These are phyloP conservation scores for Florisuga fusca DNA, from an alignment of 2,797 vertebrate species.

Conservation along the genomic window DNA sequence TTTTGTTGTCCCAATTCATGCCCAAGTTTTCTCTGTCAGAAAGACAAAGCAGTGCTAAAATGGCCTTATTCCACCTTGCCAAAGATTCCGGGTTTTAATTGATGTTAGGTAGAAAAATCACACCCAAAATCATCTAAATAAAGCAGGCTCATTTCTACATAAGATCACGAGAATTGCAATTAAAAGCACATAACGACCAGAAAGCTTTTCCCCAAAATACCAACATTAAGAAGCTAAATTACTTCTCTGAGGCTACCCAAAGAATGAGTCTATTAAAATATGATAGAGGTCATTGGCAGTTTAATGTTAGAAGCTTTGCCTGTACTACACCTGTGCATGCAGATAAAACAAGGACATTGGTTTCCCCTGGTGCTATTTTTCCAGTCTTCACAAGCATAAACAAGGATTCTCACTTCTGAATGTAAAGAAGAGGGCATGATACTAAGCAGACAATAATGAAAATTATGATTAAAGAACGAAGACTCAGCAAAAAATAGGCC, in stretches of 20 bases:
- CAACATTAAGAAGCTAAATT: background rate
- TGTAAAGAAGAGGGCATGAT: background rate
- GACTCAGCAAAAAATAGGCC: background rate
- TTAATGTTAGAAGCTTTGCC: background rate
- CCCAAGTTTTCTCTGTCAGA: background rate
- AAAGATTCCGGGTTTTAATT: background rate
- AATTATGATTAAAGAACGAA: constrained; percentile 64
- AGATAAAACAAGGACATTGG: constrained; percentile 6
- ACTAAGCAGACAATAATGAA: constrained; percentile 35
- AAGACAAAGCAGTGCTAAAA: background rate
- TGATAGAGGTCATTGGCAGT: background rate
- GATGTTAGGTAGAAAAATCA: background rate
- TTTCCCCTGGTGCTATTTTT: background rate
- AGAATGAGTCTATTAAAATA: background rate
- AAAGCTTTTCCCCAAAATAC: background rate
- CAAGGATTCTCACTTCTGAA: background rate
- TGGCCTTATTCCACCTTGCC: background rate
- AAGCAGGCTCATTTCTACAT: background rate
- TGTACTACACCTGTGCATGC: background rate
- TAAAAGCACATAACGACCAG: background rate
- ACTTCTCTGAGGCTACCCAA: background rate
- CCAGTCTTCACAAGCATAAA: constrained; percentile 16
- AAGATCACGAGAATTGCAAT: background rate
- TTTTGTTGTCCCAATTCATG: background rate
- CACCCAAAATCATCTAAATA: background rate